Conservation (phyloP, 2,797 vertebrate genomes). For the Platalea minor region DNA sequence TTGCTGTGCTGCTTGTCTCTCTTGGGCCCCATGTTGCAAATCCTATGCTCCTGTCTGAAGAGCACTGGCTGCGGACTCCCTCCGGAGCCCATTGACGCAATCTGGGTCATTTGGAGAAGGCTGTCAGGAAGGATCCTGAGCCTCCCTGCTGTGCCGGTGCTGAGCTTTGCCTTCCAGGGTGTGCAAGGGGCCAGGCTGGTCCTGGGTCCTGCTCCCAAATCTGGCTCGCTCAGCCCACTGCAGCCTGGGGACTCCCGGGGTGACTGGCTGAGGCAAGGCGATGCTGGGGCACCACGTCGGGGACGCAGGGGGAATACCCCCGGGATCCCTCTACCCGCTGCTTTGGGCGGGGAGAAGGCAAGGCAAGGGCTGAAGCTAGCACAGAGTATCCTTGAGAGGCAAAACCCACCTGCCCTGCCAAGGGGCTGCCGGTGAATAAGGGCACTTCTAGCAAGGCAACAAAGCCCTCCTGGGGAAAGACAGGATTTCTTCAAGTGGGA, state of each 20-base stretch:
- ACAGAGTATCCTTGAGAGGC: background rate
- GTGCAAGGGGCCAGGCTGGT: background rate
- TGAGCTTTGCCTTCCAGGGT: background rate
- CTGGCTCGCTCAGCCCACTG: background rate
- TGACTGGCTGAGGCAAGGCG: background rate
- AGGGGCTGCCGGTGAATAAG: background rate
- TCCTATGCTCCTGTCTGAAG: background rate
- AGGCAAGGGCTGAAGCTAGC: background rate
- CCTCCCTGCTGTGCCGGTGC: background rate
- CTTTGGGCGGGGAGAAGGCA: background rate
- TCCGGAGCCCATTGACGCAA: background rate
- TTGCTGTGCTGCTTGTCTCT: background rate
- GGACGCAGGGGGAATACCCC: fast-evolving
- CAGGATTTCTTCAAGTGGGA: background rate
- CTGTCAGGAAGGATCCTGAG: background rate
- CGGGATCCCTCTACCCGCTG: background rate
- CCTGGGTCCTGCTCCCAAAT: background rate
- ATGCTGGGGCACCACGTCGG: fast-evolving
- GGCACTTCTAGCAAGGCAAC: background rate
- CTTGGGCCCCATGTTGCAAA: background rate
- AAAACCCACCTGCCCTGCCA: background rate
- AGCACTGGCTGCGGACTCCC: background rate
- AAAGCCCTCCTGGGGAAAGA: background rate
- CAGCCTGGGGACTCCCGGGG: background rate
- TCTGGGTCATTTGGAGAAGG: background rate